These are phyloP conservation scores for Tetramorium alpestre DNA, from an alignment of 1,140 invertebrate genomes.

Conservation along the genomic window DNA sequence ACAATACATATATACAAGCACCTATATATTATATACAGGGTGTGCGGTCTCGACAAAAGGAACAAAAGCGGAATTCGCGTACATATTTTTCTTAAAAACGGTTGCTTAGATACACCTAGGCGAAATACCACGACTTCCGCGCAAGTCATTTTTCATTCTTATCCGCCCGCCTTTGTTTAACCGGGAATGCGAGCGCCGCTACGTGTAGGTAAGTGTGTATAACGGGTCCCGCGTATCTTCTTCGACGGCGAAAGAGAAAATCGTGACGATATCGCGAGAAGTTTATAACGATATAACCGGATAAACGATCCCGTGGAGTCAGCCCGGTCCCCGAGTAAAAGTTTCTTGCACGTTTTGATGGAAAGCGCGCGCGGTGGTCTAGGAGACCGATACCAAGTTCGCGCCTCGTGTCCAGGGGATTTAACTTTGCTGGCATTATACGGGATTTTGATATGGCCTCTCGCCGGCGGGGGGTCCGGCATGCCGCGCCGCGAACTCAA, in stretches of 20 bases:
- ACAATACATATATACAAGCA: neutral
- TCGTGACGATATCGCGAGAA: constrained; percentile 69
- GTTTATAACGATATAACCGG: constrained; percentile 68
- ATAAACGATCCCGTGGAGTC: constrained; percentile 57
- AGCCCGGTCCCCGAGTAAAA: constrained; percentile 67
- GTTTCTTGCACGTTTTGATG: constrained; percentile 77
- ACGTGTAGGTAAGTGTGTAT: constrained; percentile 31
- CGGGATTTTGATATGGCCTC: constrained; percentile 60
- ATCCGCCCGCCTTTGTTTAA: constrained; percentile 71
- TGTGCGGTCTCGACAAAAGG: constrained; percentile 5
- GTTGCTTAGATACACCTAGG: constrained; percentile 49
- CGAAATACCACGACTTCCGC: constrained; percentile 58
- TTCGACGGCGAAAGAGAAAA: constrained; percentile 63
- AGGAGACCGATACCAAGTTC: constrained; percentile 78
- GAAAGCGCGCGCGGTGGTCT: constrained; percentile 69
- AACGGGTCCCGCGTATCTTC: constrained; percentile 43
- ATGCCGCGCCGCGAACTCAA: neutral
- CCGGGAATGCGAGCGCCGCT: constrained; percentile 44
- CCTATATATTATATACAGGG: neutral
- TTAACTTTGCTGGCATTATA: constrained; percentile 74
- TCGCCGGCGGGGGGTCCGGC: neutral
- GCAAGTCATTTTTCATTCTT: constrained; percentile 74
- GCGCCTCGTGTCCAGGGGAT: constrained; percentile 74
- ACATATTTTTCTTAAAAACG: constrained; percentile 50
- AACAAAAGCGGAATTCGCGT: constrained; percentile 60